phyloP scores from a whole-genome alignment of 2,888 invertebrate genomes.

The Drosophila koepferae region DNA sequence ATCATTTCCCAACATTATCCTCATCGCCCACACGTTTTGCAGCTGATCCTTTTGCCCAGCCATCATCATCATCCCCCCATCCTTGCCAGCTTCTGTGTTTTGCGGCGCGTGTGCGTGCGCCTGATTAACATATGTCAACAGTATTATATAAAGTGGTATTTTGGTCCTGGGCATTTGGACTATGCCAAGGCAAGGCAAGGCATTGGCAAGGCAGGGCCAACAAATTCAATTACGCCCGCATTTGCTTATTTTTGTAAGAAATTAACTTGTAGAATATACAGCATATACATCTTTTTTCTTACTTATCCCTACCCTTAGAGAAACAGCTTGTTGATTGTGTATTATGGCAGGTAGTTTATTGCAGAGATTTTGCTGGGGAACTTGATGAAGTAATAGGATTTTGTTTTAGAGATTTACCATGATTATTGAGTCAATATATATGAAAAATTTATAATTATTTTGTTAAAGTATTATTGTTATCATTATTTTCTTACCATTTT shows the following conservation, averaged over 20 bases:
- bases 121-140: slow-evolving; percentile 85
- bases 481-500: too few species aligned
- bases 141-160: slow-evolving; percentile 82
- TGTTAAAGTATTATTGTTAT: too few species aligned
- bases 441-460: too few species aligned
- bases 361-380: slow-evolving; percentile 15
- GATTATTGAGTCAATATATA: background rate
- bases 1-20: slow-evolving; percentile 47
- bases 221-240: slow-evolving; percentile 81
- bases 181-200: slow-evolving; percentile 11
- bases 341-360: slow-evolving; percentile 28
- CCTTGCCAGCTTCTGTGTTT: slow-evolving; percentile 17
- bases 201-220: slow-evolving; percentile 18
- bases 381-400: background rate
- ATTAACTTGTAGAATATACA: slow-evolving; percentile 68
- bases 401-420: background rate
- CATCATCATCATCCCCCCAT: slow-evolving; percentile 31
- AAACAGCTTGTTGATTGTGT: slow-evolving; percentile 5
- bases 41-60: slow-evolving; percentile 48
- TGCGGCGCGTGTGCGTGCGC: slow-evolving; percentile 82
- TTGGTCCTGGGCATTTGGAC: slow-evolving; percentile 61
- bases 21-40: slow-evolving; percentile 64
- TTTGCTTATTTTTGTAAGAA: slow-evolving; percentile 78
- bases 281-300: slow-evolving; percentile 6
- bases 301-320: slow-evolving; percentile 13